A percentile compares a stretch with the other conserved stretches of the same genome.
Conservation (phyloP, 1,140 invertebrate genomes). For the Diuraphis noxia region DNA sequence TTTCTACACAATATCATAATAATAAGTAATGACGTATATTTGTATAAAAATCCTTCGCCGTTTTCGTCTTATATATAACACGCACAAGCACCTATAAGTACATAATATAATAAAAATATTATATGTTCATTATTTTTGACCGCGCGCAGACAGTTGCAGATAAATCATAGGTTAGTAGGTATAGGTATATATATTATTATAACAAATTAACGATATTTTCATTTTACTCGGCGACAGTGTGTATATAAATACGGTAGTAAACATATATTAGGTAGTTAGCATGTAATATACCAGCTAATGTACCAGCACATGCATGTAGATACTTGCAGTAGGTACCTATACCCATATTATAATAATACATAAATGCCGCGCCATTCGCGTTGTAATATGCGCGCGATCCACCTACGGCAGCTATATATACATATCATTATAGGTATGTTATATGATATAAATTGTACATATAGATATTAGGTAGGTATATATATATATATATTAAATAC, state of each 20-base stretch:
- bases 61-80: background rate
- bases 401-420: background rate
- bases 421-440: background rate
- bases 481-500: background rate
- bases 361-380: background rate
- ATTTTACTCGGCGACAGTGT: background rate
- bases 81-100: background rate
- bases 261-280: background rate
- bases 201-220: background rate
- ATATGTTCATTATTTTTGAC: background rate
- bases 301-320: no score
- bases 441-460: no score
- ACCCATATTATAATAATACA: no score
- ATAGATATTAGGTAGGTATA: background rate
- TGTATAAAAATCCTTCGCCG: background rate
- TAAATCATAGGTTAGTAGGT: no score
- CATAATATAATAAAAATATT: no score
- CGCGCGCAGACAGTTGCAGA: background rate
- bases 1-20: background rate
- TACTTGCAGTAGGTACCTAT: background rate
- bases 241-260: background rate
- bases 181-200: background rate
- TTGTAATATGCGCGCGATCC: background rate
- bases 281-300: background rate
- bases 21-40: background rate